These are phyloP conservation scores for Agrochola macilenta DNA, from an alignment of 2,888 invertebrate genomes.

Conservation along the genomic window DNA sequence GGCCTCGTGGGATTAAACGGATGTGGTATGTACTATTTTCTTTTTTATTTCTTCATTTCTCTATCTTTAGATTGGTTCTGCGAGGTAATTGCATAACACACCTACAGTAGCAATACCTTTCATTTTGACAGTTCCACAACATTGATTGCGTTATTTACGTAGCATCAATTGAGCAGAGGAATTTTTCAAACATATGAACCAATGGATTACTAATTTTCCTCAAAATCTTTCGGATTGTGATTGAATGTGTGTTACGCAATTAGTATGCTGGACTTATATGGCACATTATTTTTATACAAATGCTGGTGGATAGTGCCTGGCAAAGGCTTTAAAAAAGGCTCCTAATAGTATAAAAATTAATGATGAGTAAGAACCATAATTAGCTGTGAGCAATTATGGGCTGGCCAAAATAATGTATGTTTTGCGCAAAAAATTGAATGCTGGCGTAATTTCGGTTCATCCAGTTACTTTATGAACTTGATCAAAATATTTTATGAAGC, in stretches of 20 bases:
- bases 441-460: constrained; percentile 20
- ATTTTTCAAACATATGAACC: not conserved
- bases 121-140: not conserved
- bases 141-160: not conserved
- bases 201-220: not conserved
- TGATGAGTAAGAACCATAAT: not conserved
- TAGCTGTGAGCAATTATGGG: not conserved
- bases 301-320: not conserved
- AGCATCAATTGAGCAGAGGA: not conserved
- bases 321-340: not conserved
- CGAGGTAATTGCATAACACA: not conserved
- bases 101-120: not conserved
- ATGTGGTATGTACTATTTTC: constrained; percentile 92
- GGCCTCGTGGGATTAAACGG: constrained; percentile 99
- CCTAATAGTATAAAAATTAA: not conserved
- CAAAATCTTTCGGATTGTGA: not conserved
- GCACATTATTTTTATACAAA: not conserved
- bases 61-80: not conserved
- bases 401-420: not conserved
- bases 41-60: not conserved
- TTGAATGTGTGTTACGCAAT: not conserved
- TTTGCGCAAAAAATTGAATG: not conserved
- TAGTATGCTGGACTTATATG: too few species aligned
- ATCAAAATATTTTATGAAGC: not conserved
- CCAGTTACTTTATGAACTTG: not conserved